Evolutionary conservation across 2,888 invertebrate species (phyloP).

Genomic region (Netelia fuscicornis): DNA sequence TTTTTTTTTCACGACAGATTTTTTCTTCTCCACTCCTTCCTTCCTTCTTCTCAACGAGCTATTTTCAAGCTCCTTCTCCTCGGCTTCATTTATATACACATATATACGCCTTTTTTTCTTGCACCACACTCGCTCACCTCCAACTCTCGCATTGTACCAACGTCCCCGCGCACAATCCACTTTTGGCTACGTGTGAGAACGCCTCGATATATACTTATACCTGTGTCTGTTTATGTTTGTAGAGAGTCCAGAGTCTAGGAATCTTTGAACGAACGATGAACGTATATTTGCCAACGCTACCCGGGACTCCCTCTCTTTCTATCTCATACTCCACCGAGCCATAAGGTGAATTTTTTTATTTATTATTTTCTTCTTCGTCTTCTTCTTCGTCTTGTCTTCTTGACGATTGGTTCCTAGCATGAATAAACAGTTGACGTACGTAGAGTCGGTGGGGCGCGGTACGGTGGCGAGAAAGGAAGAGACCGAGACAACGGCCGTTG

Average conservation of each 20-base stretch:
- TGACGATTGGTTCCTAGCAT: too few species aligned
- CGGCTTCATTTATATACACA: conserved; percentile 1
- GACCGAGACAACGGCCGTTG: background rate
- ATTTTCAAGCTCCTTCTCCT: conserved; percentile 30
- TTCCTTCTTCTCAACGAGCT: conserved; percentile 32
- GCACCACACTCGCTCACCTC: conserved; percentile 27
- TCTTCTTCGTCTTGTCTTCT: background rate
- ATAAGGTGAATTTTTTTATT: background rate
- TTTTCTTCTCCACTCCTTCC: conserved; percentile 42
- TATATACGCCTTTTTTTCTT: background rate
- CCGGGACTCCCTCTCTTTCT: background rate
- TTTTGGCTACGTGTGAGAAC: background rate
- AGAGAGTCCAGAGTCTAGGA: conserved; percentile 57
- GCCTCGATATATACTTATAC: background rate
- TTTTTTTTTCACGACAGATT: conserved; percentile 29
- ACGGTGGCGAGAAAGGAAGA: too few species aligned
- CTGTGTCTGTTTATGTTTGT: conserved; percentile 38
- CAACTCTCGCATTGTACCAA: background rate
- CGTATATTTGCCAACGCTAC: conserved; percentile 53
- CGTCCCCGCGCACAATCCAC: conserved; percentile 10
- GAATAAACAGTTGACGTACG: too few species aligned
- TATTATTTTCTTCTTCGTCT: conserved; percentile 3
- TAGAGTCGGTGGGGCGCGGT: too few species aligned
- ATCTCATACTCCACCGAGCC: conserved; percentile 12
- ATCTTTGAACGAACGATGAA: conserved; percentile 21